Conservation (phyloP, 2,113 vertebrate genomes). For the human (Homo sapiens) region DNA sequence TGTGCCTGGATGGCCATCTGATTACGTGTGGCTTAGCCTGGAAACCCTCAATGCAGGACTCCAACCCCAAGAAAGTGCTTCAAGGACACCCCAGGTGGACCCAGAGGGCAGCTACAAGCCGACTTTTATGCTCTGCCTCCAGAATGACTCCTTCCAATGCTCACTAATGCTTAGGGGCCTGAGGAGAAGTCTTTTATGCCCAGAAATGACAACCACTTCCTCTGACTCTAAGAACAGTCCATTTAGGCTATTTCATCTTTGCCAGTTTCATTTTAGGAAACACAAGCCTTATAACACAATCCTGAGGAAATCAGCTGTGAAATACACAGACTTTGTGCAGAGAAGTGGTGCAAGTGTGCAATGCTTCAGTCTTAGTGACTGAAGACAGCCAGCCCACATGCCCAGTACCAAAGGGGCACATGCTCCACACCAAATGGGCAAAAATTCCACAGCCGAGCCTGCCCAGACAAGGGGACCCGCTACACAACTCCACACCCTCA, state of each 20-base stretch:
- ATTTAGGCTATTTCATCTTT: not conserved
- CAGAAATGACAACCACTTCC: not conserved
- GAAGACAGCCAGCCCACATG: no score
- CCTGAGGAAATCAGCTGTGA: not conserved
- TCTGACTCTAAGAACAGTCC: not conserved
- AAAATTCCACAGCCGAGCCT: not conserved
- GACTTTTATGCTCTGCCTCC: not conserved
- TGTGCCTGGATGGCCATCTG: no score
- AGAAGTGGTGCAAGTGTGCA: not conserved
- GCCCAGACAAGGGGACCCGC: not conserved
- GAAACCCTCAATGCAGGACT: not conserved
- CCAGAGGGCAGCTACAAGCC: not conserved
- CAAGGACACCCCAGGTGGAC: not conserved
- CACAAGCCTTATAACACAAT: not conserved
- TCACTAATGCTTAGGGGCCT: not conserved
- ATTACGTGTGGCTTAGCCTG: not conserved
- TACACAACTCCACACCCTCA: not conserved
- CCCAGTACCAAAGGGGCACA: rapidly evolving
- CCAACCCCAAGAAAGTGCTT: not conserved
- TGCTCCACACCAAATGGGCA: rapidly evolving
- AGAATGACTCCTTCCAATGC: not conserved
- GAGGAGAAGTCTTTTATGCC: not conserved
- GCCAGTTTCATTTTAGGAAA: not conserved
- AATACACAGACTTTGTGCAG: not conserved
- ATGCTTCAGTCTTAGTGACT: not conserved